Evolutionary conservation across 2,797 vertebrate genomes (phyloP).

Genomic region (Falco peregrinus): DNA sequence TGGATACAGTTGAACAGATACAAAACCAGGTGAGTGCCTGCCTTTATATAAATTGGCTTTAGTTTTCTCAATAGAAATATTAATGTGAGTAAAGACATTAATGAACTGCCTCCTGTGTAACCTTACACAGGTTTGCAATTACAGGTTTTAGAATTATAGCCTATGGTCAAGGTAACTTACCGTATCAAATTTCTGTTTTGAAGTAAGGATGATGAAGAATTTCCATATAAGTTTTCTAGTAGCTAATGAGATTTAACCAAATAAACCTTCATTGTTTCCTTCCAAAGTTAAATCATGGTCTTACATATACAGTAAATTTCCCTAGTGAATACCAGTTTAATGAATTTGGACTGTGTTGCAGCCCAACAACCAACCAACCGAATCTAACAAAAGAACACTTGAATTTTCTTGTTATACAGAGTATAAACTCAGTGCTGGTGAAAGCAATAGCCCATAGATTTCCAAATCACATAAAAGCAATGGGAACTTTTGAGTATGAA

Average conservation of each 20-base stretch:
- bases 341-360: neutral
- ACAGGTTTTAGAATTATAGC: neutral
- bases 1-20: neutral
- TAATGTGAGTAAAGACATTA: neutral
- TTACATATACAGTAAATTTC: conserved; percentile 19
- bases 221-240: conserved; percentile 21
- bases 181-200: conserved; percentile 12
- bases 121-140: neutral
- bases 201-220: neutral
- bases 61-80: neutral
- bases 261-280: conserved; percentile 11
- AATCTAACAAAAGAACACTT: neutral
- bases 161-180: neutral
- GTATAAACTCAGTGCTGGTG: neutral
- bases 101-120: neutral
- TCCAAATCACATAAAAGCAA: neutral
- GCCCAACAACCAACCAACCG: neutral
- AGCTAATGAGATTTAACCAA: conserved; percentile 29
- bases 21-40: neutral
- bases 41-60: neutral
- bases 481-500: neutral
- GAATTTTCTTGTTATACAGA: neutral
- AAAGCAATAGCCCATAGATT: neutral
- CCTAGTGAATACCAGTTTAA: neutral
- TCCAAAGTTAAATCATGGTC: conserved; percentile 24